Percentiles rank a stretch among this genome's conserved stretches.
Evolutionary conservation across 2,113 vertebrate species (phyloP).

Genomic region (Osmerus mordax): DNA sequence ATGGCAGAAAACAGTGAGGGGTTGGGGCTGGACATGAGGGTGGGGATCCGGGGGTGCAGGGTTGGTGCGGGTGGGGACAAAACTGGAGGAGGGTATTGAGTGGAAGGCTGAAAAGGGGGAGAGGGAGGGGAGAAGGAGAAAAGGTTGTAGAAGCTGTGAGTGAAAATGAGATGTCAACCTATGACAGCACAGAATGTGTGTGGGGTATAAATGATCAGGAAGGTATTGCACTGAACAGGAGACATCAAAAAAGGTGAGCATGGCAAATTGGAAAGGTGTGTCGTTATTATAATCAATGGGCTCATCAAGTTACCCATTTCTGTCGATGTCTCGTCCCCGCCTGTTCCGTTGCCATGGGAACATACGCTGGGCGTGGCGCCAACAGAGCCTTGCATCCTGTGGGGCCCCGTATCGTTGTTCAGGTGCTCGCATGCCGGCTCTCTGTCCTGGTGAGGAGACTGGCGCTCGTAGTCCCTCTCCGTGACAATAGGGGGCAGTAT

Average conservation of each 20-base stretch:
- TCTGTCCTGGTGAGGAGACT: not conserved
- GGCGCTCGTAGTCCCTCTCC: conserved; percentile 23
- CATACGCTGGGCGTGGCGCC: not conserved
- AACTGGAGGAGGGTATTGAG: not conserved
- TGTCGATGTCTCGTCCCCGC: not conserved
- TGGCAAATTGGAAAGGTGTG: not conserved
- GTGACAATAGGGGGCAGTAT: conserved; percentile 50
- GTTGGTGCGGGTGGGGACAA: too few relatives aligned
- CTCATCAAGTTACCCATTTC: conserved; percentile 28
- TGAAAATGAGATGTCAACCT: too few relatives aligned
- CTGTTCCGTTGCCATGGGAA: conserved; percentile 17
- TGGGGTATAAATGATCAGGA: too few relatives aligned
- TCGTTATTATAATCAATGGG: not conserved
- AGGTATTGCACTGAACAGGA: not conserved
- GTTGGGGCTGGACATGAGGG: not conserved
- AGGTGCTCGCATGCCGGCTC: not conserved
- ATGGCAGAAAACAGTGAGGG: not conserved
- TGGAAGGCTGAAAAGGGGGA: conserved; percentile 3
- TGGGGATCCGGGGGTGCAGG: not conserved
- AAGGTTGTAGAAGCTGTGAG: not conserved
- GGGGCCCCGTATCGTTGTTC: not conserved
- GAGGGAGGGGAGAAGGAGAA: not conserved
- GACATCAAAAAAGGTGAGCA: not conserved
- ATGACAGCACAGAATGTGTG: too few relatives aligned
- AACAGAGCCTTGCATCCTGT: not conserved